Percentiles rank a stretch among this genome's conserved stretches.
Conservation (phyloP, 2,797 vertebrate genomes). For the Rousettus madagascariensis region DNA sequence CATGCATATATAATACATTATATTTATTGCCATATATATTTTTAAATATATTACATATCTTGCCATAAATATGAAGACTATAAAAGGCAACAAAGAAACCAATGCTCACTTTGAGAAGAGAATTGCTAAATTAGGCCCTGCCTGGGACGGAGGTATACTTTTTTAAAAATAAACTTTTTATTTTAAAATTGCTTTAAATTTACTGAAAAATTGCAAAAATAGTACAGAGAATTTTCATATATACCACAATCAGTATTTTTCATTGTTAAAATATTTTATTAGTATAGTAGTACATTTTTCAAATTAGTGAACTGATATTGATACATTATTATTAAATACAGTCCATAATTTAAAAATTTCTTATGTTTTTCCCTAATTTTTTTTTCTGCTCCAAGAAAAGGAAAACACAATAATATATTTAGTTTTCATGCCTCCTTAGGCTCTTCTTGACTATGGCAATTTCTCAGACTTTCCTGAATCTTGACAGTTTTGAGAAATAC, state of each 20-base stretch:
- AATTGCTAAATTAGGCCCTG: not conserved
- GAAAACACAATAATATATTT: not conserved
- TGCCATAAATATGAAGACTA: not conserved
- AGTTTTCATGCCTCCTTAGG: not conserved
- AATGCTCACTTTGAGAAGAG: not conserved
- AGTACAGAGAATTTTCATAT: not conserved
- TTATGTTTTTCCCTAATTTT: not conserved
- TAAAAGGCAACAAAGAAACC: not conserved
- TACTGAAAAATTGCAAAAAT: not conserved
- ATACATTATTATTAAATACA: not conserved
- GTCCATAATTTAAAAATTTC: not conserved
- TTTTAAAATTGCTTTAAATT: conserved; percentile 14
- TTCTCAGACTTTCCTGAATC: not conserved
- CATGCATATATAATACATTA: not conserved
- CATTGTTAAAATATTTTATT: not conserved
- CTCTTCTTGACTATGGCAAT: not conserved
- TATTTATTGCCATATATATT: not conserved
- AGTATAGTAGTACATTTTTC: not conserved
- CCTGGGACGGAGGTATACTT: not conserved
- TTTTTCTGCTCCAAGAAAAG: not conserved
- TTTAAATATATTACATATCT: not conserved
- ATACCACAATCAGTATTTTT: not conserved
- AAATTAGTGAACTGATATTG: not conserved
- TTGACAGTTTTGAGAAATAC: not conserved
- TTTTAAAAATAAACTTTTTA: not conserved